Base-by-base conservation (phyloP, 1,140 invertebrate genomes). In the Cyrtorhinus lividipennis region DNA sequence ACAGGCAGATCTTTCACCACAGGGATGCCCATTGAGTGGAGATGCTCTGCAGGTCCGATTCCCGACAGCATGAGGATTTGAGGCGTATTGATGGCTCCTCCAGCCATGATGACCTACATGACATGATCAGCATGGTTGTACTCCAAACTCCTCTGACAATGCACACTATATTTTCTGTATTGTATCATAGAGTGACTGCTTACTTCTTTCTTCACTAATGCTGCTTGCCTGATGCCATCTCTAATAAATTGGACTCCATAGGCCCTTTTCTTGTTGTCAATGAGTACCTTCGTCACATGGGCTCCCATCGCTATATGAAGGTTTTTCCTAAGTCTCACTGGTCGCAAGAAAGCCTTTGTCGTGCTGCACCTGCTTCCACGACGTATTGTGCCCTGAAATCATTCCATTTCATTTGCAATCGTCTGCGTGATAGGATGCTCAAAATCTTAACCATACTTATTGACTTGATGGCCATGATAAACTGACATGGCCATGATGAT, bases 21-120 rank as follows among this genome's bases (percentile, higher is more conserved):
- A 8, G 79, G 79, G 38, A 92, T 87, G 2, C 83, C 82, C 18
- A 87, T 72, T 38, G 84, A 73, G 48, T 76, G 72, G 8, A 95
- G 75, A 66, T 94, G 88, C 2, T 84, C 76, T 27, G 76, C 77
- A 0, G 90, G 90, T 0, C 91, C 92, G 48, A 94, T 79, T 0
- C 92, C 92, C 0, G 89, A 92, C 0, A 94, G 70, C 89, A 94
- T 91, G 58, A 95, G 72, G 26, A 95, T 71, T 66, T 91, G 88
- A 0, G 90, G 85, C 20, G 81, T 83, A 60, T 88, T 88, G 3
- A 92, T 86, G 0, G 86, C 80, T 0, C 89, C 89, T 0, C 87
- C 87, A 1, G 86, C 86, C 3, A 92, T 66, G 26, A 90, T 85
- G 1, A 73, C 70, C 66, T 72, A 62, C 1, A 62, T n/a, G n/a